Conservation (phyloP, 2,797 vertebrate genomes). For the Smutsia gigantea region DNA sequence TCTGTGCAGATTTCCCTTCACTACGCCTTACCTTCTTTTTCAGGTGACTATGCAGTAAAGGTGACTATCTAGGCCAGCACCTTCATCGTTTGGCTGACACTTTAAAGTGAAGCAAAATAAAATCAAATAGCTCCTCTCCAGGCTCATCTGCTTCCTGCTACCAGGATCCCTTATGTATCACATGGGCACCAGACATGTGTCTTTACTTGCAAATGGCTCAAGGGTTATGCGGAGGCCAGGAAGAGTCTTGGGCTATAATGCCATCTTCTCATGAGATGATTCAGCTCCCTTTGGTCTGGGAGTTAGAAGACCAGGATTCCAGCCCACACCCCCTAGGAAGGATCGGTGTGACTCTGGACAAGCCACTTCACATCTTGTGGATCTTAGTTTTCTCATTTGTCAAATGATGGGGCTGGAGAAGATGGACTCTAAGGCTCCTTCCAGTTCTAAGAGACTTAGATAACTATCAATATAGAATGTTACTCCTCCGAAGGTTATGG, state of each 20-base stretch:
- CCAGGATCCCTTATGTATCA: neutral
- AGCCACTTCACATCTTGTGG: neutral
- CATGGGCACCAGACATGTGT: neutral
- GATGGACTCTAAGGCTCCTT: neutral
- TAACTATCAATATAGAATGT: neutral
- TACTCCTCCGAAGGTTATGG: neutral
- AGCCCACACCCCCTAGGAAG: neutral
- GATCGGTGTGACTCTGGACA: neutral
- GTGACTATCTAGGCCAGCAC: neutral
- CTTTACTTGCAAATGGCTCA: slow-evolving; percentile 46
- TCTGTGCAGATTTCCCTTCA: neutral
- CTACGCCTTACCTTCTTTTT: neutral
- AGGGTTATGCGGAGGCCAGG: neutral
- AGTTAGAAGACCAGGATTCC: neutral
- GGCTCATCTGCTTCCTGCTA: neutral
- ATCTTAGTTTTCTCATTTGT: slow-evolving; percentile 15
- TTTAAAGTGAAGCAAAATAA: slow-evolving; percentile 36
- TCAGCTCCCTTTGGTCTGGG: neutral
- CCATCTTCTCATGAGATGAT: neutral
- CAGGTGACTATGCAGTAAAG: neutral
- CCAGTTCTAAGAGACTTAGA: neutral
- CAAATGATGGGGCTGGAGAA: neutral
- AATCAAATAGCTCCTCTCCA: slow-evolving; percentile 27
- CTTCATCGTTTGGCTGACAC: neutral
- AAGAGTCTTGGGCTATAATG: neutral